Evolutionary conservation across 2,888 invertebrate genomes (phyloP), one percentile per base, ranked within the genome.

Genomic region (Patella ulyssiponensis): DNA sequence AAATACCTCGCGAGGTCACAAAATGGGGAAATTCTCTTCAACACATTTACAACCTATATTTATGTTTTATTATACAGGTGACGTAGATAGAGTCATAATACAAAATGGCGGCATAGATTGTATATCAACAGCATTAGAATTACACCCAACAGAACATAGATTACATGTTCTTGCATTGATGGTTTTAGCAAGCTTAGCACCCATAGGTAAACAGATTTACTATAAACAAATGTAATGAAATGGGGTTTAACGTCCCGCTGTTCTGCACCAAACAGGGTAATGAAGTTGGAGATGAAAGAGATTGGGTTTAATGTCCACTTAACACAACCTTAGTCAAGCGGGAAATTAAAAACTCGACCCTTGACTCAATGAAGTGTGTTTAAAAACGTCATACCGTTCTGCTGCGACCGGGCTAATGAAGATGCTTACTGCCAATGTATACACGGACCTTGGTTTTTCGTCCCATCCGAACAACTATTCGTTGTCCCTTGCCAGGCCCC

Each of bases 91-190:
- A 52, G 74, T 75, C 20, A 71, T 82, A 51, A 27, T 78, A 0
- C 73, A 72, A 4, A 74, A 79, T 9, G 79, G 80, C 3, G 83
- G 80, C 0, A 51, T 83, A 14, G 33, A 73, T 53, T 58, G 70
- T 64, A 77, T 83, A 64, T 53, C 64, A 0, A 17, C 56, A 11
- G 77, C 79, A 4, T 64, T 83, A 69, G 74, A 53, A n/a, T 27
- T 20, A 23, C 80, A 80, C 53, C 76, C 58, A 0, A 78, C 70
- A 15, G 83, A 83, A 33, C 69, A 78, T n/a, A 73, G 83, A 0
- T 71, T 83, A 75, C 80, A 79, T 20, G 77, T 80, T 12, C 79
- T 83, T 17, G 80, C 79, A 0, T 71, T 81, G 27, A 78, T 83
- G 69, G 78, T 82, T 2, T 71, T 83, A 20, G 76, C 75, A n/a